A percentile compares a stretch with the other conserved stretches of the same genome.
Evolutionary conservation across 2,797 vertebrate species (phyloP).

Genomic region (Cottoperca gobio): DNA sequence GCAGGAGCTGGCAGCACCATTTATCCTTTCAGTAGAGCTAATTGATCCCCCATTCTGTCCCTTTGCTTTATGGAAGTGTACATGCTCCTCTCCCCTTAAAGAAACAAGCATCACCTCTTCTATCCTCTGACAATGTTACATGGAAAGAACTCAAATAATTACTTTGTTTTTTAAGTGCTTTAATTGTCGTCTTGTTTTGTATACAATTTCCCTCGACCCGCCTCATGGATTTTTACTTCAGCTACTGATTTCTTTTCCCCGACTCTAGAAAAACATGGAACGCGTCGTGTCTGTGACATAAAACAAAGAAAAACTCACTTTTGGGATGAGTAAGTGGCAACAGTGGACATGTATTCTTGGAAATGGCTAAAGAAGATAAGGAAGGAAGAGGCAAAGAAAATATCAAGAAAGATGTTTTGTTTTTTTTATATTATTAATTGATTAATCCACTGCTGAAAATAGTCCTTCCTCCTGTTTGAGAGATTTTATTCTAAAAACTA

Average conservation of each 20-base stretch:
- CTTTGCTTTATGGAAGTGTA: background rate
- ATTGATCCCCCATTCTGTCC: slow-evolving; percentile 23
- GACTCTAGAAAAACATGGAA: background rate
- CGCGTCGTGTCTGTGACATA: background rate
- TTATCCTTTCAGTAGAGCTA: slow-evolving; percentile 38
- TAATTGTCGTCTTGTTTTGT: background rate
- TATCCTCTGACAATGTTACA: background rate
- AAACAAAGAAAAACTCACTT: background rate
- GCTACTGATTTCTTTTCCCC: background rate
- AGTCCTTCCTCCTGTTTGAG: too few species aligned
- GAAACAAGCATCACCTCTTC: background rate
- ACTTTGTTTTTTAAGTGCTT: background rate
- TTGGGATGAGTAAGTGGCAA: background rate
- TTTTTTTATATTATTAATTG: too few species aligned
- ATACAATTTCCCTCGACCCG: background rate
- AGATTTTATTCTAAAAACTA: too few species aligned
- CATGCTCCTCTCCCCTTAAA: background rate
- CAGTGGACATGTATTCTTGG: too few species aligned
- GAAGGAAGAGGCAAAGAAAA: too few species aligned
- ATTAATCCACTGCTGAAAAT: too few species aligned
- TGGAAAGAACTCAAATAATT: background rate
- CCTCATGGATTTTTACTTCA: background rate
- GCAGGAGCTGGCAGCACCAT: slow-evolving; percentile 25
- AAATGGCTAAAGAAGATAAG: too few species aligned
- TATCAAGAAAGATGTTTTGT: too few species aligned